Evolutionary conservation across 2,113 vertebrate genomes (phyloP).

Genomic region (Casuarius casuarius): DNA sequence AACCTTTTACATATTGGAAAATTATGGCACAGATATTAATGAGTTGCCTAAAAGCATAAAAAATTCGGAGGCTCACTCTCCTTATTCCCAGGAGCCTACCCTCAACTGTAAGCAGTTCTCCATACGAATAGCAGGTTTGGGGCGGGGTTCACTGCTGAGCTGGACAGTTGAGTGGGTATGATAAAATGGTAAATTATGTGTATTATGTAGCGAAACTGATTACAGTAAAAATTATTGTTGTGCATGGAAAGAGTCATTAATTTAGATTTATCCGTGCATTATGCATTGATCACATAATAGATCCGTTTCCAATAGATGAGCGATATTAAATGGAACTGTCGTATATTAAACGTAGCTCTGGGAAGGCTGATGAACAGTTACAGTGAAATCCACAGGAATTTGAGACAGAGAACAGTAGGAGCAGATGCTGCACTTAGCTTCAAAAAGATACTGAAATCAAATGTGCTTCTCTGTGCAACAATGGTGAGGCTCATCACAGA

Average conservation of each 20-base stretch:
- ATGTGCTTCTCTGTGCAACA: not conserved
- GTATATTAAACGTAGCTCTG: conserved; percentile 7
- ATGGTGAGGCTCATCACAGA: not conserved
- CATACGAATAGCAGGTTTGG: not conserved
- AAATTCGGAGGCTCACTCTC: not conserved
- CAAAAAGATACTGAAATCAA: not conserved
- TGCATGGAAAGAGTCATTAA: not conserved
- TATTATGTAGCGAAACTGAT: not conserved
- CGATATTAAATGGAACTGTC: conserved; percentile 25
- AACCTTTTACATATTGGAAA: not conserved
- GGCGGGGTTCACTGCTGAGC: not conserved
- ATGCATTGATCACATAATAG: not conserved
- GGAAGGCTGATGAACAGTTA: conserved; percentile 18
- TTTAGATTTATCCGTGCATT: not conserved
- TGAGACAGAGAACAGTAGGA: not conserved
- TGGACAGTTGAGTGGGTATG: not conserved
- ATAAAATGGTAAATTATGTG: not conserved
- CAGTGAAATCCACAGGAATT: conserved; percentile 6
- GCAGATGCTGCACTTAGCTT: not conserved
- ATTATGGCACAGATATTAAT: not conserved
- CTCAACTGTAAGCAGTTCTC: not conserved
- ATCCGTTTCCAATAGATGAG: conserved; percentile 11
- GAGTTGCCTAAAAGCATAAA: not conserved
- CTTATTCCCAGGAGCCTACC: not conserved
- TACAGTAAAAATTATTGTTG: not conserved